Evolutionary conservation across 2,888 invertebrate genomes (phyloP).

Genomic region (Mechanitis mazaeus): DNA sequence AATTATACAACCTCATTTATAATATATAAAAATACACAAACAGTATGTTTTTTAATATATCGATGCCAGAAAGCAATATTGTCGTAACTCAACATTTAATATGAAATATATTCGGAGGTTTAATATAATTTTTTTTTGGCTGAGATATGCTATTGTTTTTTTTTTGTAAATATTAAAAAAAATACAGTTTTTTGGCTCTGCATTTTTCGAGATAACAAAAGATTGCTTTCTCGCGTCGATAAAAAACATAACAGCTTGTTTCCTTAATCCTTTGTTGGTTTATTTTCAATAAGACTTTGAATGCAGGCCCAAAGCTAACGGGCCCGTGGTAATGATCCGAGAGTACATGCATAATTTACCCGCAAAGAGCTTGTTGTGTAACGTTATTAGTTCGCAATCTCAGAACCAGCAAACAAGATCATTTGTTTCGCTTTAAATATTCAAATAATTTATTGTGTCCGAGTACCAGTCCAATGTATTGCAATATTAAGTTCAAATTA

Average conservation of each 20-base stretch:
- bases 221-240: too few species aligned
- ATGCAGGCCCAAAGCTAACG: constrained; percentile 50
- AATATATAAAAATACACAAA: too few species aligned
- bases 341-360: constrained; percentile 75
- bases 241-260: background rate
- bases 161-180: too few species aligned
- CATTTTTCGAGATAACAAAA: too few species aligned
- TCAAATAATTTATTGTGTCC: constrained; percentile 69
- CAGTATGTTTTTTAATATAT: too few species aligned
- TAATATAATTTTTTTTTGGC: too few species aligned
- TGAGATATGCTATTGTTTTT: too few species aligned
- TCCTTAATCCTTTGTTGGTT: constrained; percentile 5
- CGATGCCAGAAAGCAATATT: too few species aligned
- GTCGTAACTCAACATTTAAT: too few species aligned
- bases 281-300: constrained; percentile 48
- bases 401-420: constrained; percentile 70
- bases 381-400: constrained; percentile 76
- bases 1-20: too few species aligned
- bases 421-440: constrained; percentile 66
- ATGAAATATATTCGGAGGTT: too few species aligned
- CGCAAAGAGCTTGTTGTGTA: constrained; percentile 72
- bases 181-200: too few species aligned
- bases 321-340: constrained; percentile 71
- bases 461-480: constrained; percentile 40
- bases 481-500: constrained; percentile 39